Percentiles rank a stretch among this genome's conserved stretches.
Conservation (phyloP, 2,888 invertebrate species). For the Drosophila rubida region DNA sequence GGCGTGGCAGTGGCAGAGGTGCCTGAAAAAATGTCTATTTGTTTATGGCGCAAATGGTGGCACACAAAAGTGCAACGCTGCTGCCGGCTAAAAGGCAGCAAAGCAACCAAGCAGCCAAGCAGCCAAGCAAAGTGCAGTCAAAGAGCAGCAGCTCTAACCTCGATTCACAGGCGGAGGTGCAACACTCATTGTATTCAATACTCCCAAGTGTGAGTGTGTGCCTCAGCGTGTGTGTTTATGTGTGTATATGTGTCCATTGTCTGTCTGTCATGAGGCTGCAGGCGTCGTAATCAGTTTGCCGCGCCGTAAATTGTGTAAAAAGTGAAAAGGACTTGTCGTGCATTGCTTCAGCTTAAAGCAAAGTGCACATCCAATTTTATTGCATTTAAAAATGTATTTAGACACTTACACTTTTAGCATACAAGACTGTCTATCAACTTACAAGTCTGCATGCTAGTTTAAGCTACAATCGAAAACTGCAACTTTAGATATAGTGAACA, state of each 20-base stretch:
- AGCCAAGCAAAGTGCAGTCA: slow-evolving; percentile 33
- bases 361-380: too few species aligned
- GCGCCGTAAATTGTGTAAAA: slow-evolving; percentile 57
- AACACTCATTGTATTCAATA: slow-evolving; percentile 69
- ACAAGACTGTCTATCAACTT: too few species aligned
- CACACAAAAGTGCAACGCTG: slow-evolving; percentile 70
- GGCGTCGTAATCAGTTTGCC: slow-evolving; percentile 50
- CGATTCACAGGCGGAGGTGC: slow-evolving; percentile 30
- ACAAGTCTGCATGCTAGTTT: too few species aligned
- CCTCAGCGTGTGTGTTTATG: slow-evolving; percentile 1
- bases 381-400: too few species aligned
- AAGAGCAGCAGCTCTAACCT: slow-evolving; percentile 39
- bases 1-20: slow-evolving; percentile 42
- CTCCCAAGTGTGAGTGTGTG: slow-evolving; percentile 24
- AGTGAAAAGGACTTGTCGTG: slow-evolving; percentile 64
- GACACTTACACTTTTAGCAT: too few species aligned
- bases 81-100: slow-evolving; percentile 53
- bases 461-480: too few species aligned
- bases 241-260: slow-evolving; percentile 20
- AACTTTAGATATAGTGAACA: too few species aligned
- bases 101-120: slow-evolving; percentile 42
- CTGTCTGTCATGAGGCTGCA: slow-evolving; percentile 35
- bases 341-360: slow-evolving; percentile 26
- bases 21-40: slow-evolving; percentile 62
- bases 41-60: slow-evolving; percentile 68